These are phyloP conservation scores for Rhinoptilus africanus DNA, from an alignment of 2,113 vertebrate genomes.

Conservation along the genomic window DNA sequence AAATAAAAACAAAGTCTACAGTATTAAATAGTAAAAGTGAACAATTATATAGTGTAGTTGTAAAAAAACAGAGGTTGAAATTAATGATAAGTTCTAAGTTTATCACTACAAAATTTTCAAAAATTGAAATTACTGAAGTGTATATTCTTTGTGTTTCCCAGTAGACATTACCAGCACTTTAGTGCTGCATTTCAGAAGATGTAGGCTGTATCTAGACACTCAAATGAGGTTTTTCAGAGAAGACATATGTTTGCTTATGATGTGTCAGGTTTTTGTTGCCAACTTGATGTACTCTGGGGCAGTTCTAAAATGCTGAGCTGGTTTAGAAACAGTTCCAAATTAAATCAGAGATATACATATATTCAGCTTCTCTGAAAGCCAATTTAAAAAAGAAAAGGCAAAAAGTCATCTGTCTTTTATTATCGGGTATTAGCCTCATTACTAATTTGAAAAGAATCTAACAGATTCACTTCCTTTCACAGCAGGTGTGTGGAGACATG, in stretches of 20 bases:
- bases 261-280: neutral
- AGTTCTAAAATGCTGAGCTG: slow-evolving; percentile 1
- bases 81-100: neutral
- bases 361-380: neutral
- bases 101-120: neutral
- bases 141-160: neutral
- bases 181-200: neutral
- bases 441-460: neutral
- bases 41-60: neutral
- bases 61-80: neutral
- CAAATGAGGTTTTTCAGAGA: neutral
- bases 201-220: neutral
- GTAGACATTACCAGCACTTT: neutral
- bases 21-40: neutral
- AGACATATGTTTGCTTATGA: neutral
- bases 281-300: neutral
- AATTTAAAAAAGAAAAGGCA: neutral
- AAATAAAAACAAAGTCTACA: neutral
- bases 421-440: neutral
- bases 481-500: neutral
- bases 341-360: neutral
- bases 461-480: neutral
- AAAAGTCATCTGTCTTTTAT: neutral
- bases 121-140: no score
- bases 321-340: neutral